A percentile compares a stretch with the other conserved stretches of the same genome.
These are phyloP conservation scores for Macrosiphum euphorbiae DNA, from an alignment of 2,888 invertebrate genomes.

Conservation along the genomic window DNA sequence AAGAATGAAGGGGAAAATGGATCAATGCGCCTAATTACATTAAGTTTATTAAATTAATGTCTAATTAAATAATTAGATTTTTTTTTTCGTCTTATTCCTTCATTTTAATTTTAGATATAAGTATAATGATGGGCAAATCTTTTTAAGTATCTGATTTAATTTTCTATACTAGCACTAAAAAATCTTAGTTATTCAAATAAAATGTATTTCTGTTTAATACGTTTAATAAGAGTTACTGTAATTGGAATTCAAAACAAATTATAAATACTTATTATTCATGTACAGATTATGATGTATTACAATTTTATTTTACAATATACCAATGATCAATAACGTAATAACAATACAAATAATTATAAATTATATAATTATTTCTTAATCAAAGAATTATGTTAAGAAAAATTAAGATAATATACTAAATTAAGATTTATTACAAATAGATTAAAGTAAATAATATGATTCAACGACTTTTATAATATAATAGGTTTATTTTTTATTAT, in stretches of 20 bases:
- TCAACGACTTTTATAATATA: not conserved
- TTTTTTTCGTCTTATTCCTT: not conserved
- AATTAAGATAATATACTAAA: not conserved
- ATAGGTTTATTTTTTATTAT: not conserved
- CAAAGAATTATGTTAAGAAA: not conserved
- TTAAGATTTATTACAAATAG: not conserved
- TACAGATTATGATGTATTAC: not conserved
- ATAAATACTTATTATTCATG: not conserved
- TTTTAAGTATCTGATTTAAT: not conserved
- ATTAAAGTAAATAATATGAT: not conserved
- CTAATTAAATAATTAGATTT: not conserved
- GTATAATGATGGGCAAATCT: not conserved
- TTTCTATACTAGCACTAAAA: not conserved
- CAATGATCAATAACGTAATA: not conserved
- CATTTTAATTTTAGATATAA: slow-evolving; percentile 13
- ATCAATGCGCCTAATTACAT: not conserved
- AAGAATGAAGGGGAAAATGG: not conserved
- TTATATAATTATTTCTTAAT: not conserved
- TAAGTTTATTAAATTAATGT: not conserved
- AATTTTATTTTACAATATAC: not conserved
- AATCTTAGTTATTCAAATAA: not conserved
- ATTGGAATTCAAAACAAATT: not conserved
- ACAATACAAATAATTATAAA: not conserved
- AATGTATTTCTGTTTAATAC: not conserved
- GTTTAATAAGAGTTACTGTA: not conserved